Evolutionary conservation across 2,888 invertebrate genomes (phyloP), one percentile per base, ranked within the genome.

Genomic region (Cheilosia variabilis): DNA sequence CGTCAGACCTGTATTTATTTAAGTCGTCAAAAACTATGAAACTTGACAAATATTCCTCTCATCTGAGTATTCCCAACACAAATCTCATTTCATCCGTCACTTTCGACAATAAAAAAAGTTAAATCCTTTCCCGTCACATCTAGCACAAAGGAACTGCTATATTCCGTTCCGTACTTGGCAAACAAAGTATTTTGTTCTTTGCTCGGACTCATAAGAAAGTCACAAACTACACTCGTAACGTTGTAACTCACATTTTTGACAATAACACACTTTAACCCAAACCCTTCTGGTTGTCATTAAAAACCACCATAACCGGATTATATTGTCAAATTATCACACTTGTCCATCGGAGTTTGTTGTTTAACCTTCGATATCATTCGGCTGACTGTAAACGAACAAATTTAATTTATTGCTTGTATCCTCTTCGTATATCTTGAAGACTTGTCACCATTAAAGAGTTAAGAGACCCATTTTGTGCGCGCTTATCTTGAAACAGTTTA

Each of bases 241-340:
- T 47, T 9, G 17, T 13, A 37, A 37, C 37, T 17, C 19, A 9
- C 17, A 19, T 17, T 9, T 4, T 19, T 19, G 17, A 47, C 19
- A 47, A 19, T 19, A 47, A 13, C 47, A 17, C 47, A 47, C 47
- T 47, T 17, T 19, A 47, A 47, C 17, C 47, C 19, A 9, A 47
- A 2, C 47, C 43, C 43, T 60, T 60, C 9, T 43, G 24, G 5
- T 60, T 45, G 60, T 2, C 24, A n/a, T 24, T 6, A 47, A 45
- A 17, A 31, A 34, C 27, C n/a, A 31, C 31, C 47, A 31, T 47
- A 31, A 65, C 22, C 4, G 41, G 45, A 57, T 69, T 57, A 57
- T 69, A 22, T 19, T 58, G 57, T 47, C 47, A 50, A 50, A 50
- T 71, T 71, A 71, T 71, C 69, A 71, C 58, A 71, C 45, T 71